Conservation (phyloP, 1,140 invertebrate genomes). For the Procambarus virginalis region DNA sequence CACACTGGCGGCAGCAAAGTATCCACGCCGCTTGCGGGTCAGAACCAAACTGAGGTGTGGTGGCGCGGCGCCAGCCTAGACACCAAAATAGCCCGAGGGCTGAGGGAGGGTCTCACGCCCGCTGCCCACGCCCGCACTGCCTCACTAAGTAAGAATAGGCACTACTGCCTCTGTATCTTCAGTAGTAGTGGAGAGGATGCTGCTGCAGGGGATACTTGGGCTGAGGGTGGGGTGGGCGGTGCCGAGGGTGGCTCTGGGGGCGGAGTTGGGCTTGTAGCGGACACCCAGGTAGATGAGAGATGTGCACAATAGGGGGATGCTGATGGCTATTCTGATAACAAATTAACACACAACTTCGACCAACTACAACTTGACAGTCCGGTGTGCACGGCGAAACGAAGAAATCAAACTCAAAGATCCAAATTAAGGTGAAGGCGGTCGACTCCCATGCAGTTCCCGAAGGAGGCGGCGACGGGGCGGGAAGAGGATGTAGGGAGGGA, state of each 20-base stretch:
- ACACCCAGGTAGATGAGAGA: background rate
- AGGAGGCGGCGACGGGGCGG: background rate
- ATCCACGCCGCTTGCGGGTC: constrained; percentile 45
- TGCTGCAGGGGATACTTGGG: background rate
- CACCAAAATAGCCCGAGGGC: constrained; percentile 53
- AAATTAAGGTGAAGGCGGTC: no score
- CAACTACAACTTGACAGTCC: no score
- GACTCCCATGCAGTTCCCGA: no score
- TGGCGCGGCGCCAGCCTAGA: constrained; percentile 41
- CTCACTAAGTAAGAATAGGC: constrained; percentile 52
- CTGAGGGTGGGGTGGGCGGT: background rate
- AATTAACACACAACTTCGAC: no score
- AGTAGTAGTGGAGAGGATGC: background rate
- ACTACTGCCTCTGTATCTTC: background rate
- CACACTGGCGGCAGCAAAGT: constrained; percentile 7
- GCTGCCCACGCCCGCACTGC: constrained; percentile 22
- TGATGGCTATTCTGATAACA: no score
- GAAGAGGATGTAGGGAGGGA: background rate
- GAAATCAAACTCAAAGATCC: no score
- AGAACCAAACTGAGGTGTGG: constrained; percentile 49
- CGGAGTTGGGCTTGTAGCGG: background rate
- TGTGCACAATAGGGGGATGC: background rate
- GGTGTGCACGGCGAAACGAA: no score
- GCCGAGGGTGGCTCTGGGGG: background rate
- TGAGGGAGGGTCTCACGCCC: background rate